Base-by-base conservation (phyloP, 2,113 vertebrate genomes). In the Syngnathoides biaculeatus region DNA sequence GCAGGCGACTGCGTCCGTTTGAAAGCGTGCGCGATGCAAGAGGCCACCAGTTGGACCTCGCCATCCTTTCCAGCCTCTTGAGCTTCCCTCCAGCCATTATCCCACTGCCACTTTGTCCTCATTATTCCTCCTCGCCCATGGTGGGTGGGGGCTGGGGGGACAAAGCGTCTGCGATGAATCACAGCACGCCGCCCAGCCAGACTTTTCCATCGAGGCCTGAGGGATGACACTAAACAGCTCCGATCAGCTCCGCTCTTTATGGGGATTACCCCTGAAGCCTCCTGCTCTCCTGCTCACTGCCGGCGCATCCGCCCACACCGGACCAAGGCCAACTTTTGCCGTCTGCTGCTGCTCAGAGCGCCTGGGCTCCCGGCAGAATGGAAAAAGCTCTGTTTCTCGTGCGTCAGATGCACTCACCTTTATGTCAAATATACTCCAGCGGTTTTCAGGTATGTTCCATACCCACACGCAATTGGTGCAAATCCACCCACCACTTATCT, bases 141-240 rank as follows among this genome's bases (percentile, higher is more conserved):
- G n/a, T n/a, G n/a, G n/a, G n/a, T n/a, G n/a, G n/a, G n/a, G n/a
- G n/a, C n/a, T n/a, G 30, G 30, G 35, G 68, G 58, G 78, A 74
- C 70, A 78, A 85, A 83, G 75, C 50, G 75, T 79, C 76, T 68
- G 60, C 26, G 66, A 55, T 42, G 69, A 69, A 39, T 79, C 68
- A 15, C 7, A 26, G 39, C 61, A 80, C 65, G 73, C 68, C 67
- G 66, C 35, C 30, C 30, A 6, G 30, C 4, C 27, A 58, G 66
- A 79, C 17, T 19, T 65, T 66, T 80, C 73, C 77, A 82, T 72
- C 63, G 64, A 42, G n/a, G n/a, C n/a, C 38, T 78, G 81, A 82
- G 70, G 73, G 73, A 80, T 79, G 66, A 73, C 2, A 1, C 4
- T 0, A 64, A 62, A 6, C 57, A 62, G 63, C 55, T 67, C 61